Conservation (phyloP, 2,797 vertebrate genomes). For the Cirrhinus mrigala region DNA sequence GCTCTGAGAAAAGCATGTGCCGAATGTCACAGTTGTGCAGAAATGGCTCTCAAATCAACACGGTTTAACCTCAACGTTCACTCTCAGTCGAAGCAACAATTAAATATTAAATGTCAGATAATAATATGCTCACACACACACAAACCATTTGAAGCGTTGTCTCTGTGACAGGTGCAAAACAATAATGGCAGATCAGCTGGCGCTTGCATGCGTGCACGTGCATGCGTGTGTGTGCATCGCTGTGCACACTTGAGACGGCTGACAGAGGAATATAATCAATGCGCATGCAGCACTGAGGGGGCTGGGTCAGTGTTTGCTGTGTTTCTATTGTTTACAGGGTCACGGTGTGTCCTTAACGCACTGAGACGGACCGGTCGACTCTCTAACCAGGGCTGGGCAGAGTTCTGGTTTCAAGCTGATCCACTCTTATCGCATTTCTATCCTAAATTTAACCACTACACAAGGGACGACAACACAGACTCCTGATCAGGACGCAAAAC, state of each 20-base stretch:
- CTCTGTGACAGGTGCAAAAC: constrained; percentile 54
- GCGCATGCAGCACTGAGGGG: constrained; percentile 69
- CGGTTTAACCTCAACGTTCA: neutral
- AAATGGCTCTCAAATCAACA: neutral
- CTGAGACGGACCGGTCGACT: constrained; percentile 43
- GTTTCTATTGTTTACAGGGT: constrained; percentile 73
- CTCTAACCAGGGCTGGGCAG: constrained; percentile 58
- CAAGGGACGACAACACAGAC: constrained; percentile 2
- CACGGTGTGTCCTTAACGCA: constrained; percentile 35
- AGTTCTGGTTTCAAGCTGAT: constrained; percentile 67
- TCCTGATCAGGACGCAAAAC: neutral
- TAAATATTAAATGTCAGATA: constrained; percentile 65
- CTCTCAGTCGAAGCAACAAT: constrained; percentile 50
- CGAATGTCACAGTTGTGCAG: neutral
- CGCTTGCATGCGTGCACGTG: neutral
- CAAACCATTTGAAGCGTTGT: constrained; percentile 16
- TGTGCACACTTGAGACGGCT: constrained; percentile 48
- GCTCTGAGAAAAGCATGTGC: constrained; percentile 4
- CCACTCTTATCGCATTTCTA: constrained; percentile 55
- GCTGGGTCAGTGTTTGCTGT: constrained; percentile 59
- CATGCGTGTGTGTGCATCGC: neutral
- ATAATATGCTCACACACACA: constrained; percentile 21
- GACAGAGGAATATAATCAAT: constrained; percentile 71
- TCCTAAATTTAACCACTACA: constrained; percentile 18
- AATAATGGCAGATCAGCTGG: constrained; percentile 50